Percentiles rank a stretch among this genome's conserved stretches.
Evolutionary conservation across 2,888 invertebrate species (phyloP).

Genomic region (Aphodius sticticus): DNA sequence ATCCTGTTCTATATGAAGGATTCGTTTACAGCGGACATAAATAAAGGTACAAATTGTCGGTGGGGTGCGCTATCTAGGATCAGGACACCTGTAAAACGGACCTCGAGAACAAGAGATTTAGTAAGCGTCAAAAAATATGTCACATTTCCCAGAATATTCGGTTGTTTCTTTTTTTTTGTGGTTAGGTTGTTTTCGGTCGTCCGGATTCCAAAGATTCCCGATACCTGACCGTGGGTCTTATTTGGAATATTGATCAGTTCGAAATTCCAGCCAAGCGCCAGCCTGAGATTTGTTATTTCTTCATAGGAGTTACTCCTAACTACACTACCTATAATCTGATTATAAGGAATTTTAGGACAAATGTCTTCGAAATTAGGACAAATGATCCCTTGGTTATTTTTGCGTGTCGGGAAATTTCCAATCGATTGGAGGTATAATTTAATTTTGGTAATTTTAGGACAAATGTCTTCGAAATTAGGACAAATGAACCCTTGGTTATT

Average conservation of each 20-base stretch:
- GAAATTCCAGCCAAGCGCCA: no score
- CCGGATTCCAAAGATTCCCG: background rate
- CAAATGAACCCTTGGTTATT: slow-evolving; percentile 4
- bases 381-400: slow-evolving; percentile 6
- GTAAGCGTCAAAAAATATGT: slow-evolving; percentile 4
- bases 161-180: background rate
- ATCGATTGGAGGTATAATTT: no score
- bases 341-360: no score
- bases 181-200: background rate
- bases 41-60: background rate
- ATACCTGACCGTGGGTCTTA: background rate
- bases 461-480: background rate
- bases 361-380: background rate
- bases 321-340: no score
- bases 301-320: no score
- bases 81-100: background rate
- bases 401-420: no score
- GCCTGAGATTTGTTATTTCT: no score
- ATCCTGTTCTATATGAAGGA: background rate
- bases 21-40: background rate
- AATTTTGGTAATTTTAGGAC: background rate
- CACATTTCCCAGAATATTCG: background rate
- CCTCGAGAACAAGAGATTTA: background rate
- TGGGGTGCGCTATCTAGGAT: background rate
- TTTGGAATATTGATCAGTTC: no score